Conservation (phyloP, 1,140 invertebrate species). For the Drosophila obscura region DNA sequence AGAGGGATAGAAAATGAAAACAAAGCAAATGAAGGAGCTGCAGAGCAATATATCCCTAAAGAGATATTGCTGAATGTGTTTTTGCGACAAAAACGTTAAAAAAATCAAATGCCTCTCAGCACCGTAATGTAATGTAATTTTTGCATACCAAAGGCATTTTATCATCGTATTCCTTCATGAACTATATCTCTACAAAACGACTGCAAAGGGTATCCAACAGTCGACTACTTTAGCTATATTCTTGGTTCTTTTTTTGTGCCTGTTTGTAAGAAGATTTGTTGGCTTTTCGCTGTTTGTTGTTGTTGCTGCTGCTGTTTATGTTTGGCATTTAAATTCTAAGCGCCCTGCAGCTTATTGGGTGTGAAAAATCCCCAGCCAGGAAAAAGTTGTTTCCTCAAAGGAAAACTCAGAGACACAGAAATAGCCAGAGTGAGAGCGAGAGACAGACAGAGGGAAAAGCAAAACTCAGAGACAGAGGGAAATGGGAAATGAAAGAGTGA, state of each 20-base stretch:
- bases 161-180: too few species aligned
- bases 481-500: slow-evolving; percentile 12
- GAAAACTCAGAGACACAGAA: slow-evolving; percentile 2
- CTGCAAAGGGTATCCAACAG: slow-evolving; percentile 4
- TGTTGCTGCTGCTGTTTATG: slow-evolving; percentile 41
- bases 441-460: not conserved
- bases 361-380: slow-evolving; percentile 25
- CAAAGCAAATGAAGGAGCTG: too few species aligned
- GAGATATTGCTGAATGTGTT: too few species aligned
- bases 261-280: slow-evolving; percentile 24
- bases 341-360: slow-evolving; percentile 49
- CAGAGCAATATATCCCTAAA: too few species aligned
- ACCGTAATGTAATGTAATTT: too few species aligned
- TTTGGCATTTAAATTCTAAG: slow-evolving; percentile 59
- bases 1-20: too few species aligned
- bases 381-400: slow-evolving; percentile 1
- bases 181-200: too few species aligned
- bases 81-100: too few species aligned
- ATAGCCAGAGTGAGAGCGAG: not conserved
- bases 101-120: too few species aligned
- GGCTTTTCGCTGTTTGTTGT: slow-evolving; percentile 5
- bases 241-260: not conserved
- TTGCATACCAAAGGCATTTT: too few species aligned
- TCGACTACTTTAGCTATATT: not conserved
- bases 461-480: not conserved